A percentile compares a stretch with the other conserved stretches of the same genome.
Conservation (phyloP, 2,113 vertebrate genomes). For the Mesocricetus auratus region DNA sequence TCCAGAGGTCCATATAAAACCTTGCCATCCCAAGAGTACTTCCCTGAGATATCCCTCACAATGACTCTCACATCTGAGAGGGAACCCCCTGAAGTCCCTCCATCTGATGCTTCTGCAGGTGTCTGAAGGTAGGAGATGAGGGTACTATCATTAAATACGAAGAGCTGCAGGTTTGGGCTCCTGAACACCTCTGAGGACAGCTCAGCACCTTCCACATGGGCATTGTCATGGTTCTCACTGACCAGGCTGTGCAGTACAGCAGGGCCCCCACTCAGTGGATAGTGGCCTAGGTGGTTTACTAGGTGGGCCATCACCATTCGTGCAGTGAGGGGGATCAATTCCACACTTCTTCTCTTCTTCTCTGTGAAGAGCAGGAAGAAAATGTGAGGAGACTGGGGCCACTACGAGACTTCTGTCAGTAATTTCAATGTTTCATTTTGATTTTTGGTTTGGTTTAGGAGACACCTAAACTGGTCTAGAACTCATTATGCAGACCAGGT, state of each 20-base stretch:
- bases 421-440: not conserved
- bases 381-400: not conserved
- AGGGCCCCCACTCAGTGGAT: constrained; percentile 94
- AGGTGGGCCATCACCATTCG: constrained; percentile 98
- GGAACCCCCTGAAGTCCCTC: constrained; percentile 65
- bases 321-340: constrained; percentile 95
- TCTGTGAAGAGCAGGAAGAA: constrained; percentile 84
- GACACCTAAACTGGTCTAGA: not conserved
- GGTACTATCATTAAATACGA: constrained; percentile 97
- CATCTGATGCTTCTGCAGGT: constrained; percentile 84
- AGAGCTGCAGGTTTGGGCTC: constrained; percentile 97
- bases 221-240: constrained; percentile 97
- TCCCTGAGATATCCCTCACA: constrained; percentile 97
- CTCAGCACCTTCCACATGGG: constrained; percentile 92
- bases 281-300: constrained; percentile 97
- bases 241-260: constrained; percentile 96
- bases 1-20: constrained; percentile 93
- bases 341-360: constrained; percentile 93
- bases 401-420: not conserved
- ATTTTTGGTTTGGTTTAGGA: not conserved
- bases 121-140: constrained; percentile 98
- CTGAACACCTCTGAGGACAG: constrained; percentile 97
- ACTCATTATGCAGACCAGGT: not conserved
- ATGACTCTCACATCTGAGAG: constrained; percentile 96
- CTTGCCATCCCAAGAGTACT: constrained; percentile 97